These are phyloP conservation scores for Calephelis nemesis DNA, from an alignment of 1,140 invertebrate genomes.

Conservation along the genomic window DNA sequence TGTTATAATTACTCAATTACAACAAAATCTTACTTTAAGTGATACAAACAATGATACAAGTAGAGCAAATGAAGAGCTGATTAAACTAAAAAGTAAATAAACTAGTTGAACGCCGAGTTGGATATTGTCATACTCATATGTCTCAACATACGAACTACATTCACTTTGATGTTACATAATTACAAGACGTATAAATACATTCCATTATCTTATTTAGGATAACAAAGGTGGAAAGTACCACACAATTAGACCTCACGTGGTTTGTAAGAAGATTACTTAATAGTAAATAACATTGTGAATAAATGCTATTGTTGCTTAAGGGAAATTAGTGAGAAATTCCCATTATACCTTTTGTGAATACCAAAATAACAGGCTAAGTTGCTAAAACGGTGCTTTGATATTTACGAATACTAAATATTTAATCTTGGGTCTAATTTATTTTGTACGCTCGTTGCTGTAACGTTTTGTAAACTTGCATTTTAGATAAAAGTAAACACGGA, in stretches of 20 bases:
- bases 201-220: slow-evolving; percentile 11
- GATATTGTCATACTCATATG: background rate
- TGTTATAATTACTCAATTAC: too few species aligned
- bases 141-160: background rate
- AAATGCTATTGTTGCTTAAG: slow-evolving; percentile 33
- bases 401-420: slow-evolving; percentile 37
- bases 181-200: slow-evolving; percentile 18
- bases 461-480: background rate
- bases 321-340: slow-evolving; percentile 33
- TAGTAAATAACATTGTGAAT: slow-evolving; percentile 31
- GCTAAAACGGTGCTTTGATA: slow-evolving; percentile 35
- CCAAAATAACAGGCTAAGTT: slow-evolving; percentile 33
- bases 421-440: slow-evolving; percentile 35
- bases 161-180: slow-evolving; percentile 6
- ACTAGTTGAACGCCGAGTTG: background rate
- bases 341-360: slow-evolving; percentile 31
- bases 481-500: slow-evolving; percentile 7
- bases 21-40: background rate
- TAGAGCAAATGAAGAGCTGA: background rate
- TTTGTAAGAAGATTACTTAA: slow-evolving; percentile 34
- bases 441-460: slow-evolving; percentile 21
- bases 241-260: slow-evolving; percentile 32
- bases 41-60: background rate
- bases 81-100: slow-evolving; percentile 1
- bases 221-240: slow-evolving; percentile 21